Base-by-base conservation (phyloP, 2,797 vertebrate genomes). In the Enteromius argenteus region DNA sequence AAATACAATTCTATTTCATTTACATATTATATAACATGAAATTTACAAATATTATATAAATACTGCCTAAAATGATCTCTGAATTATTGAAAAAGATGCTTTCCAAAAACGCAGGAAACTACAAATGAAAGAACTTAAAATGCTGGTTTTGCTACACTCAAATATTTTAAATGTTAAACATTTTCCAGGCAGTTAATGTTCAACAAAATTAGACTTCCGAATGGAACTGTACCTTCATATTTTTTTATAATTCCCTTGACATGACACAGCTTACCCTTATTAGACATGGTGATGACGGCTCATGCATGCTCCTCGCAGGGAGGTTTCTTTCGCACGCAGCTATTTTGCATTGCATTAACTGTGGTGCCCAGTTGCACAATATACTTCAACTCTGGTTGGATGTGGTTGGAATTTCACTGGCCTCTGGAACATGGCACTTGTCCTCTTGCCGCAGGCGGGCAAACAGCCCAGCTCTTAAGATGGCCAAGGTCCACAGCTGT, bases 361-460 rank as follows among this genome's bases (percentile, higher is more conserved):
- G 13, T 14, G 56, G 73, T 89, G 86, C 89, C 88, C 89, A 77
- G 77, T 90, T 89, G 86, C 92, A 89, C 78, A 90, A 90, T 86
- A 89, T 90, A 78, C 88, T 60, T 56, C 87, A 53, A 83, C 77
- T 86, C 39, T 46, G 37, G 76, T 79, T 80, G 89, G 87, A 90
- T 91, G 90, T 84, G 90, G 84, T 91, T 78, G 75, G 56, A 78
- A 92, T 80, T 85, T 92, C 86, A 23, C 88, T 23, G 60, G 91
- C 90, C 90, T 90, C 60, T 84, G 83, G 89, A 91, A 91, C 76
- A 89, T 39, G 85, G 86, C 58, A 82, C 84, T 91, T 89, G 90
- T 93, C 90, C 89, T 83, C 91, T 44, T 81, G 90, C 89, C 92
- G 91, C 88, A 91, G 89, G 89, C 51, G 72, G 89, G 92, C 91